phyloP scores from a whole-genome alignment of 2,797 vertebrate genomes.

The Pachyuromys duprasi region DNA sequence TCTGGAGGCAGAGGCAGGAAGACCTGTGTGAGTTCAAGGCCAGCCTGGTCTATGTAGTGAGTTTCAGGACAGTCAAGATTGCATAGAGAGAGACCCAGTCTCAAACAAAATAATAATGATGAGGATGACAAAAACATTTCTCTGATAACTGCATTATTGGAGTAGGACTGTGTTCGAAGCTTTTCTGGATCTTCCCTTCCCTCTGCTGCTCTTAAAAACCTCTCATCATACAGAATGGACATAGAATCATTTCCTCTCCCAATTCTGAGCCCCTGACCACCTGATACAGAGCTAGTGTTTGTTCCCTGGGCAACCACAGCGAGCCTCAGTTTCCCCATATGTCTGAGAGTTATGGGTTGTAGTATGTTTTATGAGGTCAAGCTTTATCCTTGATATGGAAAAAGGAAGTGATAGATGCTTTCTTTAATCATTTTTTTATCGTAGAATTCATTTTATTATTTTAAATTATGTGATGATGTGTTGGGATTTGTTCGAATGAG shows the following conservation, averaged over 20 bases:
- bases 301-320: background rate
- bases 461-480: background rate
- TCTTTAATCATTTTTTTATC: background rate
- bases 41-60: background rate
- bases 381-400: slow-evolving; percentile 20
- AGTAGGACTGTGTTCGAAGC: background rate
- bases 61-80: background rate
- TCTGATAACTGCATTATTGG: background rate
- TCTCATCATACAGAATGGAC: slow-evolving; percentile 22
- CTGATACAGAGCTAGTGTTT: slow-evolving; percentile 20
- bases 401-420: background rate
- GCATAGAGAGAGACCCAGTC: background rate
- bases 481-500: too few relatives aligned
- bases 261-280: background rate
- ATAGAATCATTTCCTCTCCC: slow-evolving; percentile 1
- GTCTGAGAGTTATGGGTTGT: background rate
- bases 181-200: slow-evolving; percentile 17
- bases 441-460: background rate
- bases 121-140: background rate
- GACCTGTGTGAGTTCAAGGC: background rate
- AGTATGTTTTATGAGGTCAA: background rate
- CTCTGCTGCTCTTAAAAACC: slow-evolving; percentile 31
- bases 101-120: background rate
- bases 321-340: slow-evolving; percentile 41
- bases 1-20: background rate